Percentiles rank a stretch among this genome's conserved stretches.
phyloP scores from a whole-genome alignment of 2,888 invertebrate species.

The Margaritifera margaritifera region DNA sequence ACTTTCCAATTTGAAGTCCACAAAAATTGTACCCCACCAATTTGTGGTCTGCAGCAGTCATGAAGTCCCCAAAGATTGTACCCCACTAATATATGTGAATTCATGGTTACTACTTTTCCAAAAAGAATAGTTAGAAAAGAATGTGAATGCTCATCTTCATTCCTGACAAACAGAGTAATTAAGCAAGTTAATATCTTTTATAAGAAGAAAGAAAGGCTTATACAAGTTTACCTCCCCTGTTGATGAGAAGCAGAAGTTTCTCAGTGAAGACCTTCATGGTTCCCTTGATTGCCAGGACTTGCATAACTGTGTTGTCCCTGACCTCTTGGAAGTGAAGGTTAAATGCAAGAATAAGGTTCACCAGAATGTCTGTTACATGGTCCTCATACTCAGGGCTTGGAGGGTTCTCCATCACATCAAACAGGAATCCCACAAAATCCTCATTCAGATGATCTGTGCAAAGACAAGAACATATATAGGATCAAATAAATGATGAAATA shows the following conservation, averaged over 20 bases:
- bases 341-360: conserved; percentile 88
- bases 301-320: conserved; percentile 68
- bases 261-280: conserved; percentile 92
- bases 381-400: conserved; percentile 88
- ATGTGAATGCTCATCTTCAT: too few relatives aligned
- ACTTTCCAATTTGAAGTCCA: too few relatives aligned
- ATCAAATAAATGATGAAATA: background rate
- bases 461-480: conserved; percentile 8
- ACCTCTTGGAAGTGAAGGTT: conserved; percentile 85
- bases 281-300: conserved; percentile 69
- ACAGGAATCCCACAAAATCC: conserved; percentile 85
- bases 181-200: too few relatives aligned
- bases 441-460: conserved; percentile 86
- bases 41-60: too few relatives aligned
- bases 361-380: conserved; percentile 87
- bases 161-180: too few relatives aligned
- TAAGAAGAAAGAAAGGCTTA: too few relatives aligned
- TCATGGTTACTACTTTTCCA: too few relatives aligned
- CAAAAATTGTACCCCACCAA: too few relatives aligned
- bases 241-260: conserved; percentile 88
- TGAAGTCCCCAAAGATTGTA: too few relatives aligned
- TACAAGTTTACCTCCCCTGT: conserved; percentile 82
- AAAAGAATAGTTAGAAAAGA: too few relatives aligned
- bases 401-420: conserved; percentile 87
- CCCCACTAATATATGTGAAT: too few relatives aligned